phyloP scores from a whole-genome alignment of 2,113 vertebrate species.

The Neomonachus schauinslandi region DNA sequence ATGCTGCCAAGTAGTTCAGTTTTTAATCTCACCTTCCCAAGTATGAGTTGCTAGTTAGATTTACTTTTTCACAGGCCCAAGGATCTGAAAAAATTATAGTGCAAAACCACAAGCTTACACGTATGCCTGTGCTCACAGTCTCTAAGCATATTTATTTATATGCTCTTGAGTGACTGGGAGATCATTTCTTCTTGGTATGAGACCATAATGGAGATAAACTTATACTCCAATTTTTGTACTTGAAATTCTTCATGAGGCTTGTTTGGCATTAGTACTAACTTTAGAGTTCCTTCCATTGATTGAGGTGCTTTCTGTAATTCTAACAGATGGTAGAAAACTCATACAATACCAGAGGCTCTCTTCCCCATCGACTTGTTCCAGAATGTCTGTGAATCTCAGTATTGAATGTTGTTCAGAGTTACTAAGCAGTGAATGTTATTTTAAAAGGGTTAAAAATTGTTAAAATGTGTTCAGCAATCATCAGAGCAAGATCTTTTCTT shows the following conservation, averaged over 20 bases:
- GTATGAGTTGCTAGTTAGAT: not conserved
- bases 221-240: not conserved
- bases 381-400: not conserved
- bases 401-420: conserved; percentile 24
- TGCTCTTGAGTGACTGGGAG: not conserved
- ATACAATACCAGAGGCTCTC: not conserved
- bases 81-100: not conserved
- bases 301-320: not conserved
- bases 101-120: not conserved
- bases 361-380: not conserved
- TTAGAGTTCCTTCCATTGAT: not conserved
- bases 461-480: conserved; percentile 56
- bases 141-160: not conserved
- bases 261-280: not conserved
- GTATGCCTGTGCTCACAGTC: not conserved
- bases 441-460: conserved; percentile 66
- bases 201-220: not conserved
- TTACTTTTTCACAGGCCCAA: not conserved
- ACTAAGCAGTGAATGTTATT: conserved; percentile 58
- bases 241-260: conserved; percentile 3
- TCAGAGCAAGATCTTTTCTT: conserved; percentile 70
- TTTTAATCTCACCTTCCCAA: not conserved
- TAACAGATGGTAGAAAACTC: not conserved
- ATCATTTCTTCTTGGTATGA: conserved; percentile 4
- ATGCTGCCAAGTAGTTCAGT: not conserved